Evolutionary conservation across 2,888 invertebrate species (phyloP), one percentile per base, ranked within the genome.

Genomic region (Pyrgus malvae): DNA sequence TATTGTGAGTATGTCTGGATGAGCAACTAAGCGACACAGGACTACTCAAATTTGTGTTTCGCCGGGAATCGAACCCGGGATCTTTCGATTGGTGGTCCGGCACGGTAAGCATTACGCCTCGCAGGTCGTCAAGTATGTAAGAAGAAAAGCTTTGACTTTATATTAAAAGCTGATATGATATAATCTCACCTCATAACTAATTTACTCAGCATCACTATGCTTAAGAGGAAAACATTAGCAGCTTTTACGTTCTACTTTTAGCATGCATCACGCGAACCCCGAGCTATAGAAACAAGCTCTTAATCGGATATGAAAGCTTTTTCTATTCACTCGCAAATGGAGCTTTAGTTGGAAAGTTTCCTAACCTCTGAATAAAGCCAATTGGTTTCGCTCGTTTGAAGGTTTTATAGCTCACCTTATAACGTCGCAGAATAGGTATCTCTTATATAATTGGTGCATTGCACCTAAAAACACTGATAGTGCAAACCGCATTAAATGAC

Each of bases 251-350:
- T 23, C 33, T 21, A 40, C 27, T 48, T 31, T 33, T 25, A 33
- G 33, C 29, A 41, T 40, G 23, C 23, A 42, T 35, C 33, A 50
- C 33, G 50, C 50, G 5, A 50, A 25, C 23, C 16, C 37, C 12
- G 35, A 33, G 41, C 45, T 45, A 35, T 37, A 37, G 27, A 44
- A 51, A 53, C 37, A 38, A 45, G 29, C 51, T 29, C 29, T 37
- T 38, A 45, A 53, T 45, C 45, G 12, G 29, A 53, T 45, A 53
- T 45, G 14, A 51, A 38, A 53, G 53, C 42, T 29, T 45, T 48
- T 53, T 45, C 29, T 38, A 37, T 45, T 45, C 53, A 38, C 25
- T 45, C 38, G 14, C 27, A 38, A 45, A 53, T 38, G 37, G 37
- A 42, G 44, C 35, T 51, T 51, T 41, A 41, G 23, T 41, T 16